Evolutionary conservation across 2,797 vertebrate species (phyloP), one percentile per base, ranked within the genome.

Genomic region (Bucorvus abyssinicus): DNA sequence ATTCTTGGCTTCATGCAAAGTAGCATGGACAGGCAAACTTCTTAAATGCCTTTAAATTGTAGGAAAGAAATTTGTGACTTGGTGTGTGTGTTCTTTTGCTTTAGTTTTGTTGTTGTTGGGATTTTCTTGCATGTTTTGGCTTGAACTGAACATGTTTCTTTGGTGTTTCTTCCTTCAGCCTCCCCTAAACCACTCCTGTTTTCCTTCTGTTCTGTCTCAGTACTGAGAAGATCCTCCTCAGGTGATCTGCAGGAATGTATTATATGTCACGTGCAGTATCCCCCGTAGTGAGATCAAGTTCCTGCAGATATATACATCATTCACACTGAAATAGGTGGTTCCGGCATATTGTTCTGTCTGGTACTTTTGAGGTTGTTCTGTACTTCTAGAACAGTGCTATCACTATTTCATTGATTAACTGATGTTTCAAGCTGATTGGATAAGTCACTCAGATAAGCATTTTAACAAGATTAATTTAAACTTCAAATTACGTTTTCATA

Each of bases 381-480:
- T 89, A 32, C 53, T 85, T 55, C 29, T 3, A 42, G 16, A 89
- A 42, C 24, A 38, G 26, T 32, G 32, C 53, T 82, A 19, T 75
- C 29, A 14, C n/a, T 63, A 6, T 74, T 90, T 71, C 45, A 61
- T 69, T 19, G 9, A 44, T 92, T 68, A 85, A 71, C 52, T 89
- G 61, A 34, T 87, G 44, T 68, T 95, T 96, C 55, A 63, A 73
- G 40, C 42, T 87, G 76, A 86, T 88, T 50, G 76, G 27, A 32
- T 69, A 93, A 84, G 67, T 90, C 65, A 53, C 45, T 83, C 53
- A 71, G 60, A 87, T 71, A 91, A 83, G 64, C 50, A 81, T 92
- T 93, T 94, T 78, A 91, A 42, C 55, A 75, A 94, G 87, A 42
- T 87, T 92, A 74, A 93, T 95, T 94, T 83, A 57, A 92, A 85